Base-by-base conservation (phyloP, 2,888 invertebrate species). In the Temnothorax rugatulus region DNA sequence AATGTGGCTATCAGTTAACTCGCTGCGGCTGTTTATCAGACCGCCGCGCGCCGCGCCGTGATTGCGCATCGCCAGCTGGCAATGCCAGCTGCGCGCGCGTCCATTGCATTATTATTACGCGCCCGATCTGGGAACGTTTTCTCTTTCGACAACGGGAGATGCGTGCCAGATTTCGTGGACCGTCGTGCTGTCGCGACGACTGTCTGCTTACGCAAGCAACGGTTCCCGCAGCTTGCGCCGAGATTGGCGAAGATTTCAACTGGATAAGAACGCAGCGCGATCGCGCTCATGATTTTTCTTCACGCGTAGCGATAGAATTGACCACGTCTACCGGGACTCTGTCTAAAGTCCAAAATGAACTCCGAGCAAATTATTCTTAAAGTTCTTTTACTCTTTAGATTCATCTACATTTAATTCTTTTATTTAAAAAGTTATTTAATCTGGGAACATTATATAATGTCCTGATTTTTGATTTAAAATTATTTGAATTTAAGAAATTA, bases 1-100 rank as follows among this genome's bases (percentile, higher is more conserved):
- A 92, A 92, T 88, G 88, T 88, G 89, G 84, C 92, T 91, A 91
- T 91, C 92, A 88, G 86, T 92, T 92, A 91, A 88, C 63, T 52
- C 63, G 44, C 34, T 34, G n/a, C 57, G 25, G 11, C 59, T 25
- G 41, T 81, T 69, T 68, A 57, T 69, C 52, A 21, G 38, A 8
- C 52, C 34, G 29, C 29, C 29, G 29, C 4, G 29, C 29, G 25
- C 8, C 34, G 25, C 38, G 63, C 29, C 57, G 83, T 73, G 75
- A 75, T 74, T 85, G 87, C 81, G 85, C 71, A 75, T 77, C 38
- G 81, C 83, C 89, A 89, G 90, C 89, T 90, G 90, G 90, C 77
- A 52, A 52, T 41, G 82, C 88, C 89, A 87, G 90, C 89, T 89
- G 90, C 87, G 69, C 74, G 84, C 68, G 83, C 50, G 74, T 52